These are phyloP conservation scores for Heliconius hermathena DNA, from an alignment of 1,140 invertebrate genomes.

Conservation along the genomic window DNA sequence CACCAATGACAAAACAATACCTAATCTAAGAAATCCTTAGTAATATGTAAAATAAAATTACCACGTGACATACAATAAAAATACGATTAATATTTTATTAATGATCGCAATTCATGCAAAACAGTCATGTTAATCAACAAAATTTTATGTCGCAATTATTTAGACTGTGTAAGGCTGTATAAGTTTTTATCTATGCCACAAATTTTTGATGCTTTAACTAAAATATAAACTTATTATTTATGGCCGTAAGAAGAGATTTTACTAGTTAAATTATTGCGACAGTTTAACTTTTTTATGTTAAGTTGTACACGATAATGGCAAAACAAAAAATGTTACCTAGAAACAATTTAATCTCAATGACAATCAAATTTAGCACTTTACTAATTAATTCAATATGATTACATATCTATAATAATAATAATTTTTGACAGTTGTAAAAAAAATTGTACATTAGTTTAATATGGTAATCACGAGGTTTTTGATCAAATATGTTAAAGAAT, in stretches of 20 bases:
- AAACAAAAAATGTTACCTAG: constrained; percentile 19
- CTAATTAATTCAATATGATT: constrained; percentile 6
- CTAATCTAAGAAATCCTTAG: not conserved
- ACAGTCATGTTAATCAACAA: constrained; percentile 42
- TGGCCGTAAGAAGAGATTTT: not conserved
- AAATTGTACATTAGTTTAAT: not conserved
- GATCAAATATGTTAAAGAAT: constrained; percentile 10
- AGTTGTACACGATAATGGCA: constrained; percentile 31
- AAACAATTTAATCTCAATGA: constrained; percentile 20
- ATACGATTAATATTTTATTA: not conserved
- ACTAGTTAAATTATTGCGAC: constrained; percentile 27
- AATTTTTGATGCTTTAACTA: not conserved
- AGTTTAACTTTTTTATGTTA: constrained; percentile 16
- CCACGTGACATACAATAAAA: no score
- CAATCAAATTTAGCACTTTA: constrained; percentile 29
- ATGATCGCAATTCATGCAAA: constrained; percentile 36
- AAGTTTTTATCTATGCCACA: not conserved
- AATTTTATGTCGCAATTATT: constrained; percentile 38
- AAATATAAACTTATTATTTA: constrained; percentile 1
- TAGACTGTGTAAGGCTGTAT: not conserved
- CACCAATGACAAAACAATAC: not conserved
- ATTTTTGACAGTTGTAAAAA: not conserved
- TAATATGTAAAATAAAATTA: no score
- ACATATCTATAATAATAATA: constrained; percentile 21
- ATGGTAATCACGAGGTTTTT: constrained; percentile 19